A percentile compares a stretch with the other conserved stretches of the same genome.
These are phyloP conservation scores for Danaus melanippus DNA, from an alignment of 1,140 invertebrate genomes.

Conservation along the genomic window DNA sequence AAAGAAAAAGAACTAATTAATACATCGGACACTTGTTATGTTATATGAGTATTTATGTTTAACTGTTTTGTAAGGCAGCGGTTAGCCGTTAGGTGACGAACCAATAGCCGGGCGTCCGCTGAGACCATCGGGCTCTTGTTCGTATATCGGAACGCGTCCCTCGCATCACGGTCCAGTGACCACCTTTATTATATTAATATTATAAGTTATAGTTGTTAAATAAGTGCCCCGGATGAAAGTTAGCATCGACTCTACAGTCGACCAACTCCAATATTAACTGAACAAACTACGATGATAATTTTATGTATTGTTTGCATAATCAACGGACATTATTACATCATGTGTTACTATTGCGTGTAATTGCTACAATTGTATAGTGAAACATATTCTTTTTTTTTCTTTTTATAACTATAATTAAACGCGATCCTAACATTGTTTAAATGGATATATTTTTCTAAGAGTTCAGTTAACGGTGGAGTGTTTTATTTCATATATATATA, in stretches of 20 bases:
- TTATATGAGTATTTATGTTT: constrained; percentile 47
- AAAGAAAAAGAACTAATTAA: constrained; percentile 4
- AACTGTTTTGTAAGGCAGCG: constrained; percentile 32
- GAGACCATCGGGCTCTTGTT: not conserved
- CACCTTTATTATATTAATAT: constrained; percentile 34
- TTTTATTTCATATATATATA: not conserved
- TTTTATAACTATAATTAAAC: no score
- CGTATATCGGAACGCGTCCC: constrained; percentile 36
- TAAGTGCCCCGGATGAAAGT: constrained; percentile 39
- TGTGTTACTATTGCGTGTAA: no score
- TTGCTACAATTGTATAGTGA: no score
- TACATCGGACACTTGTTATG: constrained; percentile 45
- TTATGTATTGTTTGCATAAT: no score
- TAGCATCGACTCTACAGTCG: constrained; percentile 32
- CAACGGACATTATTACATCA: no score
- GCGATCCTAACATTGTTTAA: no score
- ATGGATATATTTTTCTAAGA: no score
- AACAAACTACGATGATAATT: constrained; percentile 13
- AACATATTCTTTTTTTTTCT: no score
- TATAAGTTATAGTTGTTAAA: constrained; percentile 38
- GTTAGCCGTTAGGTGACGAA: constrained; percentile 23
- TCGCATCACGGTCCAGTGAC: constrained; percentile 44
- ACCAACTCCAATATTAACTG: constrained; percentile 50
- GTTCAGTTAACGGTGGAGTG: constrained; percentile 43
- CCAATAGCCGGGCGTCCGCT: no score